Conservation (phyloP, 1,140 invertebrate species). For the Hestina assimilis region DNA sequence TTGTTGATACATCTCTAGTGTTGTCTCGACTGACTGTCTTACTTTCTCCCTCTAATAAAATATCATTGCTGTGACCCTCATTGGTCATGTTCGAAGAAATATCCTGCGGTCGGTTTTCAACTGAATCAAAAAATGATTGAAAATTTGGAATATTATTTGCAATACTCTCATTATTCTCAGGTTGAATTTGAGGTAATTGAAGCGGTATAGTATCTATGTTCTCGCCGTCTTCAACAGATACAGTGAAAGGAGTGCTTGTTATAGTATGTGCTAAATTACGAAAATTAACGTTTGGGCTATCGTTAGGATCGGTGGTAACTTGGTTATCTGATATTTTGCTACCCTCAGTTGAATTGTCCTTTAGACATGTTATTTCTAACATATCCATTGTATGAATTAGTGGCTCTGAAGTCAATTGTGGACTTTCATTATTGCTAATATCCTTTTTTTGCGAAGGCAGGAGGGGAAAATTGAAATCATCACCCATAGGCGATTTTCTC, state of each 20-base stretch:
- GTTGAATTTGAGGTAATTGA: conserved; percentile 33
- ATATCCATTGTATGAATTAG: conserved; percentile 65
- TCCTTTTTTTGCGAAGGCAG: conserved; percentile 38
- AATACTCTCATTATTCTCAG: conserved; percentile 22
- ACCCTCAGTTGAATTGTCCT: conserved; percentile 39
- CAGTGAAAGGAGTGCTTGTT: conserved; percentile 55
- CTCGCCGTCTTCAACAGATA: conserved; percentile 24
- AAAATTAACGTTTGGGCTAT: conserved; percentile 44
- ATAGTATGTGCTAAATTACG: conserved; percentile 49
- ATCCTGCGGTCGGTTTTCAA: conserved; percentile 60
- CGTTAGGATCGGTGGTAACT: conserved; percentile 18
- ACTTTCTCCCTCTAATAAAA: conserved; percentile 54
- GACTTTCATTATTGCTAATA: conserved; percentile 30
- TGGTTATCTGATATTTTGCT: conserved; percentile 19
- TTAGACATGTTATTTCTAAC: conserved; percentile 58
- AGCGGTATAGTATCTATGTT: conserved; percentile 41
- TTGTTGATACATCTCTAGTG: conserved; percentile 41
- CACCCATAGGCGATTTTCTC: conserved; percentile 46
- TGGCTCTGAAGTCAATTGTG: conserved; percentile 35
- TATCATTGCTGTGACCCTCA: conserved; percentile 30
- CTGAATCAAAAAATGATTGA: conserved; percentile 56
- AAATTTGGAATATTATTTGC: conserved; percentile 46
- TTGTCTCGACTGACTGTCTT: conserved; percentile 46
- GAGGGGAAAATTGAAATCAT: conserved; percentile 42
- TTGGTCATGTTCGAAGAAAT: conserved; percentile 40